phyloP scores from a whole-genome alignment of 2,113 vertebrate genomes.

The Brachionichthys hirsutus region DNA sequence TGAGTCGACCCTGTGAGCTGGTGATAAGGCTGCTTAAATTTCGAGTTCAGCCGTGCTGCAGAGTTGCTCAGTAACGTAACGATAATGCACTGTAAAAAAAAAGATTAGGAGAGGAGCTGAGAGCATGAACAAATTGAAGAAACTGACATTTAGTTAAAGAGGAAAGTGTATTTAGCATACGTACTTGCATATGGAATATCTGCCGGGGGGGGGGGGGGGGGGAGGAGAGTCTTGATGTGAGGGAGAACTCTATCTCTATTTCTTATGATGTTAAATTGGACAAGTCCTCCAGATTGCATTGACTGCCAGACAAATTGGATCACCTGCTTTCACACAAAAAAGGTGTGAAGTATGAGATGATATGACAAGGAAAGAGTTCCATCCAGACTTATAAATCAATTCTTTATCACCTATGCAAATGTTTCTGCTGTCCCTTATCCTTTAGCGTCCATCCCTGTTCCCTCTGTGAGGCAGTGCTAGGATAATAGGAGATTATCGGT shows the following conservation, averaged over 20 bases:
- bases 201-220: no score
- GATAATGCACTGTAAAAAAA: conserved; percentile 24
- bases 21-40: conserved; percentile 53
- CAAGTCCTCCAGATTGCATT: no score
- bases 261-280: no score
- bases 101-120: conserved; percentile 22
- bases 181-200: no score
- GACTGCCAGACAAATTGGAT: no score
- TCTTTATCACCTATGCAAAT: conserved; percentile 67
- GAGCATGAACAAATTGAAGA: conserved; percentile 16
- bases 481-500: conserved; percentile 54
- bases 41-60: conserved; percentile 17
- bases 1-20: conserved; percentile 29
- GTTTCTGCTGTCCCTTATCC: conserved; percentile 51
- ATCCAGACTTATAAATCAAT: conserved; percentile 69
- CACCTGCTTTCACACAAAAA: no score
- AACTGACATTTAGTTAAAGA: conserved; percentile 21
- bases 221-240: no score
- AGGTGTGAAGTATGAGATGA: no score
- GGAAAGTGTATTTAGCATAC: no score
- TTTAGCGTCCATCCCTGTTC: conserved; percentile 54
- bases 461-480: conserved; percentile 46
- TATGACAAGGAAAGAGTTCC: conserved; percentile 34
- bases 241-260: no score
- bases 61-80: conserved; percentile 1